A percentile compares a stretch with the other conserved stretches of the same genome.
phyloP scores from a whole-genome alignment of 1,140 invertebrate species.

The Zaprionus lachaisei region DNA sequence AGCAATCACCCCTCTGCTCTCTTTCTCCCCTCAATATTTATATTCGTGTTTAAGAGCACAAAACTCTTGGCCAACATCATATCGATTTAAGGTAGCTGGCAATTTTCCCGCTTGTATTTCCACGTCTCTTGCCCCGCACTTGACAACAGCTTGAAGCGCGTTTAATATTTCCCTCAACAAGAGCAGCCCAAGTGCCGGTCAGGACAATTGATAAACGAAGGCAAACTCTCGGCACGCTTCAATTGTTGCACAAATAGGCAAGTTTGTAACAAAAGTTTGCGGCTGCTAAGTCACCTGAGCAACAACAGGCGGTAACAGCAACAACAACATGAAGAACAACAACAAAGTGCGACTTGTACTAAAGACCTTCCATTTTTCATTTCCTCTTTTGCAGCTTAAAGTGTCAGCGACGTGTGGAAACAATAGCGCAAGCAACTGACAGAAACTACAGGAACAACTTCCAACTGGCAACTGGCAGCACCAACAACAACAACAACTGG shows the following conservation, averaged over 20 bases:
- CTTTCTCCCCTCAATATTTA: not conserved
- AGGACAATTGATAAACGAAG: slow-evolving; percentile 23
- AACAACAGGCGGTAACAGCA: slow-evolving; percentile 2
- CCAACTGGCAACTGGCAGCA: slow-evolving; percentile 9
- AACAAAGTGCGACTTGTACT: slow-evolving; percentile 36
- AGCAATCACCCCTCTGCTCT: not conserved
- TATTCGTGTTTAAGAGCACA: not conserved
- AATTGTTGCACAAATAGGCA: slow-evolving; percentile 44
- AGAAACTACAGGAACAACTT: slow-evolving; percentile 26
- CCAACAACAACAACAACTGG: not conserved
- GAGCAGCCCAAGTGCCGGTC: not conserved
- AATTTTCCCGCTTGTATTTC: not conserved
- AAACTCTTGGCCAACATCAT: not conserved
- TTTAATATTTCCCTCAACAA: not conserved
- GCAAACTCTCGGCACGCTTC: slow-evolving; percentile 22
- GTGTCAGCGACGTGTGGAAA: slow-evolving; percentile 57
- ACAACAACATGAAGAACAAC: not conserved
- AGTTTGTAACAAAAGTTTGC: slow-evolving; percentile 33
- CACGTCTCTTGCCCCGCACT: not conserved
- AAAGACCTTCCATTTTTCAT: slow-evolving; percentile 74
- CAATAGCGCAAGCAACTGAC: slow-evolving; percentile 9
- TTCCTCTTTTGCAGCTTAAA: slow-evolving; percentile 78
- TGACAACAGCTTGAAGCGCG: not conserved
- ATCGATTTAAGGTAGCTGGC: not conserved
- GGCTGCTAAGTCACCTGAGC: slow-evolving; percentile 14